A percentile compares a stretch with the other conserved stretches of the same genome.
Conservation (phyloP, 2,113 vertebrate genomes). For the Pogonocichla stellata region DNA sequence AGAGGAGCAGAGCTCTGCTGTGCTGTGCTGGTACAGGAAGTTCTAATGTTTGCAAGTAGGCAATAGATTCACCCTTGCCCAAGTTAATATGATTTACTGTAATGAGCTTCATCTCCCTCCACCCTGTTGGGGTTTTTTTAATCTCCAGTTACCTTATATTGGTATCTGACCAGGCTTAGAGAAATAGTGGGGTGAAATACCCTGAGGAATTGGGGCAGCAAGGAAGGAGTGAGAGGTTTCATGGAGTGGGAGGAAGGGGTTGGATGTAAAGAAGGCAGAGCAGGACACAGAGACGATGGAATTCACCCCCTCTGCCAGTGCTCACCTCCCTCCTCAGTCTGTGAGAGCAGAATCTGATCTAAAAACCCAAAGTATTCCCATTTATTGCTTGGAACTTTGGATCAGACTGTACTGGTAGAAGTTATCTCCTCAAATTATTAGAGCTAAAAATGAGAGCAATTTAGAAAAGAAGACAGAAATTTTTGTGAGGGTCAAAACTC, state of each 20-base stretch:
- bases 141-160: background rate
- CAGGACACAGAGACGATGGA: accelerated
- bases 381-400: background rate
- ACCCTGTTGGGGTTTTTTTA: background rate
- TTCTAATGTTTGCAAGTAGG: background rate
- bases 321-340: background rate
- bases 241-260: background rate
- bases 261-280: background rate
- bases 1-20: background rate
- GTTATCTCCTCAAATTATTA: background rate
- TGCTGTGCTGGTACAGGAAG: background rate
- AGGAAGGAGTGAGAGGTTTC: background rate
- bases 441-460: background rate
- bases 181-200: background rate
- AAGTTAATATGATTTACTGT: background rate
- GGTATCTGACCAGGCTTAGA: background rate
- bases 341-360: background rate
- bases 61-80: background rate
- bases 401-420: background rate
- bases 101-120: background rate
- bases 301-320: background rate
- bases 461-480: background rate
- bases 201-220: background rate
- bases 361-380: background rate
- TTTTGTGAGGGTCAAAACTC: background rate